Percentiles rank a stretch among this genome's conserved stretches.
phyloP scores from a whole-genome alignment of 2,113 vertebrate genomes.

The Phoenicopterus ruber region DNA sequence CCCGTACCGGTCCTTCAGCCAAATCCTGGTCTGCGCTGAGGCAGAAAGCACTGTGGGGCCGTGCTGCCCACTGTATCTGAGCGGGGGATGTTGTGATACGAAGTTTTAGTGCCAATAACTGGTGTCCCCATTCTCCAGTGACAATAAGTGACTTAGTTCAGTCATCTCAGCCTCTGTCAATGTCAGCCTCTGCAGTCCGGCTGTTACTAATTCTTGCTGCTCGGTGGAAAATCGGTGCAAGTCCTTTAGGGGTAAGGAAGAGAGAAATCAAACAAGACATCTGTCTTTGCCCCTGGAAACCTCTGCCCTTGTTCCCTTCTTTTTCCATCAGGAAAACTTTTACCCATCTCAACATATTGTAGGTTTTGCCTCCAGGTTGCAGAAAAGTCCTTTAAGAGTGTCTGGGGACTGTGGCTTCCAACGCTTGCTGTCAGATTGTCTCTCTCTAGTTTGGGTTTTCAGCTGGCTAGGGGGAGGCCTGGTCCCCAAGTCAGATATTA shows the following conservation, averaged over 20 bases:
- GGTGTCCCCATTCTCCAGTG: not conserved
- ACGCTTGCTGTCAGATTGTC: not conserved
- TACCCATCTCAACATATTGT: not conserved
- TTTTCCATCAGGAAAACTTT: not conserved
- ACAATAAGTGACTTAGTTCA: not conserved
- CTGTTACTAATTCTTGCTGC: not conserved
- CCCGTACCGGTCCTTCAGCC: not conserved
- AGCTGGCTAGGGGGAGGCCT: not conserved
- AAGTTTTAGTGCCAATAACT: not conserved
- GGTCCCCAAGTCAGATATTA: not conserved
- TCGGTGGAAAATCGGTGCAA: not conserved
- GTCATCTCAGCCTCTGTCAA: not conserved
- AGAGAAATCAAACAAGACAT: conserved; percentile 2
- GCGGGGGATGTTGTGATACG: too few relatives aligned
- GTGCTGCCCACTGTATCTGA: not conserved
- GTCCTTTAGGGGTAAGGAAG: not conserved
- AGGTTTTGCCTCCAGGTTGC: not conserved
- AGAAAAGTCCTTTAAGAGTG: not conserved
- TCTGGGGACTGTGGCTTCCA: not conserved
- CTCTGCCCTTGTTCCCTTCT: not conserved
- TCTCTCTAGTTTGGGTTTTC: not conserved
- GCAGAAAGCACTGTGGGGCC: not conserved
- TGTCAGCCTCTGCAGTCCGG: not conserved
- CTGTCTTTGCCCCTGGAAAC: conserved; percentile 21
- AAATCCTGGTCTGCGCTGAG: not conserved